Base-by-base conservation (phyloP, 2,888 invertebrate species). In the Drosophila multiciliata region DNA sequence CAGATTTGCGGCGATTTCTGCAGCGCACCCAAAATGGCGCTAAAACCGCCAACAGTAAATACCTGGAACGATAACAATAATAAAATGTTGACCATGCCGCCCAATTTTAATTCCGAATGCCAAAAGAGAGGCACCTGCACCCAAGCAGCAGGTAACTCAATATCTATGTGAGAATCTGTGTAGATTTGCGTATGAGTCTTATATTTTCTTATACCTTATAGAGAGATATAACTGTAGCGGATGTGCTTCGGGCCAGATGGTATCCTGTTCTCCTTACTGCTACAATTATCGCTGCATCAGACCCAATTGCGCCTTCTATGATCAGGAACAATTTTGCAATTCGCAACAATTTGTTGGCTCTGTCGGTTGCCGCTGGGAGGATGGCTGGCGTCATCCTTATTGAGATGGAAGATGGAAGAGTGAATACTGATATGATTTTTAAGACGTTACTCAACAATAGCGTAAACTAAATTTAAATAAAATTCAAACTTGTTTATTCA, bases 1-100 rank as follows among this genome's bases (percentile, higher is more conserved):
- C 75, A 80, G 17, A 80, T 80, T 11, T 92, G 92, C 45, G 91
- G 91, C 7, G 64, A 73, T 4, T 68, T 91, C 48, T 92, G 92
- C 50, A 79, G 76, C 15, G 78, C 87, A 1, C 77, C 81, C 6
- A 77, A 81, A 12, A 74, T 92, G 35, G 82, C 87, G n/a, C 73
- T 92, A 2, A 80, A 26, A 17, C 82, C 92, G 12, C 38, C 76
- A 0, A 36, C 20, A 0, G 49, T 79, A 0, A 67, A 62, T 36
- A 64, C 66, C 8, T 87, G 87, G 83, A 33, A 40, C 2, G 54
- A 53, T 12, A 42, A 54, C 15, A 20, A 75, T 26, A 40, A 53
- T 23, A 38, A 68, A 50, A 49, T 79, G 65, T 23, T 80, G 3
- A 60, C 76, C 1, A 58, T 91, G 63, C 91, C 91, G 5, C 91